These are phyloP conservation scores for Sebastes iracundus DNA, from an alignment of 2,797 vertebrate species.

Conservation along the genomic window DNA sequence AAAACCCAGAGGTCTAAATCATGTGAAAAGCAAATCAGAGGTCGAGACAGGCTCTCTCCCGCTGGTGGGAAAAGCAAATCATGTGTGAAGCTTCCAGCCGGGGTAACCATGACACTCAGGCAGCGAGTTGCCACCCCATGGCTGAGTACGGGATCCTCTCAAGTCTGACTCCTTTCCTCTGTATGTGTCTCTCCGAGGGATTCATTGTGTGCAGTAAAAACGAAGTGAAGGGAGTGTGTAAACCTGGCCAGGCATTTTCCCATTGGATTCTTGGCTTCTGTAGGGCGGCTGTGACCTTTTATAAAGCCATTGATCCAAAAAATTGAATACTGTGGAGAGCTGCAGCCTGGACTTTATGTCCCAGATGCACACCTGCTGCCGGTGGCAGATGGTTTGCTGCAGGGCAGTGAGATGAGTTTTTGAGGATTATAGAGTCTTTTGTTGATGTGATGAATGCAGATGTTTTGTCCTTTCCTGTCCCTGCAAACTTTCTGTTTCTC, in stretches of 20 bases:
- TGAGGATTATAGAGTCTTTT: constrained; percentile 62
- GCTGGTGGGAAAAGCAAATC: constrained; percentile 82
- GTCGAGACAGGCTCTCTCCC: constrained; percentile 54
- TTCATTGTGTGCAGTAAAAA: constrained; percentile 60
- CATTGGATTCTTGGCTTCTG: constrained; percentile 43
- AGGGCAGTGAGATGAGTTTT: constrained; percentile 56
- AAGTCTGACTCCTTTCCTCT: constrained; percentile 25
- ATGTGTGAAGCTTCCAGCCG: constrained; percentile 63
- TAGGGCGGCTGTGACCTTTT: constrained; percentile 72
- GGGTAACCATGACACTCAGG: constrained; percentile 72
- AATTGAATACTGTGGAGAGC: constrained; percentile 54
- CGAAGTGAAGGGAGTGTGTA: constrained; percentile 39
- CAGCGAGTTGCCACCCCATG: constrained; percentile 51
- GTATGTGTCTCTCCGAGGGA: constrained; percentile 51
- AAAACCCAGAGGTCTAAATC: constrained; percentile 57
- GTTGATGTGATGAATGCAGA: constrained; percentile 62
- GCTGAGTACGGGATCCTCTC: constrained; percentile 47
- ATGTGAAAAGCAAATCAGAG: constrained; percentile 74
- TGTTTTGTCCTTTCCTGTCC: constrained; percentile 62
- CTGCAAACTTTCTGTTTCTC: constrained; percentile 27
- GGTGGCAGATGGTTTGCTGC: constrained; percentile 71
- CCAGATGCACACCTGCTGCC: constrained; percentile 74
- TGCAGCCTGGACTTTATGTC: constrained; percentile 56
- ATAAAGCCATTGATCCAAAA: constrained; percentile 69
- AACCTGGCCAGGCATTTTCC: constrained; percentile 53